Evolutionary conservation across 2,797 vertebrate species (phyloP).

Genomic region (Nothura maculosa): DNA sequence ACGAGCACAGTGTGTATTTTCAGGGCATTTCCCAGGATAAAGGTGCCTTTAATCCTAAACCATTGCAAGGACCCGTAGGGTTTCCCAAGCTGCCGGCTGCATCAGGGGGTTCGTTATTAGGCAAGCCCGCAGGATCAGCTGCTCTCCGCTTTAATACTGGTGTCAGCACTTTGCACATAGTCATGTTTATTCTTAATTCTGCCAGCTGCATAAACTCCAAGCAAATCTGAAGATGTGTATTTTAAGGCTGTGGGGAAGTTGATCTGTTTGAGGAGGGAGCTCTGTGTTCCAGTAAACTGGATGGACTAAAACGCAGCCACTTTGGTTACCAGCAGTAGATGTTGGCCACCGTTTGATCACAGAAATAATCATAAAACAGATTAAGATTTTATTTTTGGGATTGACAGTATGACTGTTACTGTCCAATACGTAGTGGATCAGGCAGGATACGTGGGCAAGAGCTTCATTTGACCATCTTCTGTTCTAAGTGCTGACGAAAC

Average conservation of each 20-base stretch:
- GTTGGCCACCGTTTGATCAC: neutral
- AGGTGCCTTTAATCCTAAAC: constrained; percentile 49
- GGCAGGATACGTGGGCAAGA: neutral
- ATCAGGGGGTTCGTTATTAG: constrained; percentile 25
- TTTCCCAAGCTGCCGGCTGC: constrained; percentile 48
- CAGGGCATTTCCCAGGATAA: constrained; percentile 71
- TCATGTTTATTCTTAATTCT: constrained; percentile 40
- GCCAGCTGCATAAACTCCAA: constrained; percentile 58
- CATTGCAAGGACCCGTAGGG: constrained; percentile 43
- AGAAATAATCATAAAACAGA: neutral
- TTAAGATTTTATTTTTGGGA: constrained; percentile 3
- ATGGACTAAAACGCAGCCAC: neutral
- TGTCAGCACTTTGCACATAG: constrained; percentile 19
- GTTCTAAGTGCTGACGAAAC: neutral
- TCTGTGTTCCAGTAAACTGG: neutral
- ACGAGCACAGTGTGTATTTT: constrained; percentile 68
- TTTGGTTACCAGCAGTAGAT: neutral
- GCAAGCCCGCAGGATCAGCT: constrained; percentile 19
- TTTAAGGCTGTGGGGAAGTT: constrained; percentile 25
- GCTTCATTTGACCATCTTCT: neutral
- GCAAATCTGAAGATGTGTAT: constrained; percentile 24
- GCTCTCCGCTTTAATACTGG: neutral
- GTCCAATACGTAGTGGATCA: neutral
- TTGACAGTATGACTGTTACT: neutral
- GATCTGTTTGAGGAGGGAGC: neutral